Evolutionary conservation across 2,888 invertebrate species (phyloP).

Genomic region (Rhagonycha fulva): DNA sequence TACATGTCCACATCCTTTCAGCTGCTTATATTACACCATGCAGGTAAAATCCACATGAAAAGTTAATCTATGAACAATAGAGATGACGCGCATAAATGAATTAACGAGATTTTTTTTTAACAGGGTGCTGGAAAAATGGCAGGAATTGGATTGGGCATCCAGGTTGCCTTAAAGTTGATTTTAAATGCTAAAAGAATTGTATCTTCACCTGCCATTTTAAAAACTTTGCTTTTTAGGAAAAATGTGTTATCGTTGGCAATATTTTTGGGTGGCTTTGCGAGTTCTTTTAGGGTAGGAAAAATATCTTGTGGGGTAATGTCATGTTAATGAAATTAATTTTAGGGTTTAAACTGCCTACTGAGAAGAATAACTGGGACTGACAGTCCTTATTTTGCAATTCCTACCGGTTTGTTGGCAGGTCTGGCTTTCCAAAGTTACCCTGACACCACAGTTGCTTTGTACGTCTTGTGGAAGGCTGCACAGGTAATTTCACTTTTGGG

Average conservation of each 20-base stretch:
- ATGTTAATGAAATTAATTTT: slow-evolving; percentile 37
- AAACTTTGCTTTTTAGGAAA: slow-evolving; percentile 59
- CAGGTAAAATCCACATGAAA: slow-evolving; percentile 47
- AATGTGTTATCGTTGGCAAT: slow-evolving; percentile 65
- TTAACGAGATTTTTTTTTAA: slow-evolving; percentile 37
- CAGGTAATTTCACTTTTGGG: slow-evolving; percentile 61
- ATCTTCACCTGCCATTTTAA: slow-evolving; percentile 58
- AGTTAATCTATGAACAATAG: no score
- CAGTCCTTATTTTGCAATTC: slow-evolving; percentile 65
- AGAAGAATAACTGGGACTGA: slow-evolving; percentile 66
- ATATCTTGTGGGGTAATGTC: slow-evolving; percentile 22
- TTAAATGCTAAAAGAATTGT: slow-evolving; percentile 61
- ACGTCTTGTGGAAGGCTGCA: slow-evolving; percentile 80
- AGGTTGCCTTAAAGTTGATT: slow-evolving; percentile 63
- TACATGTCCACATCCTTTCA: slow-evolving; percentile 65
- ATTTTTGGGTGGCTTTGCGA: slow-evolving; percentile 72
- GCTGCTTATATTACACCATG: slow-evolving; percentile 64
- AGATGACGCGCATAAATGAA: no score
- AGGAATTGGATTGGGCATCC: slow-evolving; percentile 63
- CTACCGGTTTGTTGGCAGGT: slow-evolving; percentile 74
- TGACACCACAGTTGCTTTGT: slow-evolving; percentile 78
- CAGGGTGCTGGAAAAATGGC: slow-evolving; percentile 66
- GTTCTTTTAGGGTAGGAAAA: slow-evolving; percentile 66
- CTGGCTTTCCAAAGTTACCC: slow-evolving; percentile 74
- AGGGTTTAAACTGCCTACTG: slow-evolving; percentile 69